These are phyloP conservation scores for Harpagifer antarcticus DNA, from an alignment of 2,797 vertebrate genomes.

Conservation along the genomic window DNA sequence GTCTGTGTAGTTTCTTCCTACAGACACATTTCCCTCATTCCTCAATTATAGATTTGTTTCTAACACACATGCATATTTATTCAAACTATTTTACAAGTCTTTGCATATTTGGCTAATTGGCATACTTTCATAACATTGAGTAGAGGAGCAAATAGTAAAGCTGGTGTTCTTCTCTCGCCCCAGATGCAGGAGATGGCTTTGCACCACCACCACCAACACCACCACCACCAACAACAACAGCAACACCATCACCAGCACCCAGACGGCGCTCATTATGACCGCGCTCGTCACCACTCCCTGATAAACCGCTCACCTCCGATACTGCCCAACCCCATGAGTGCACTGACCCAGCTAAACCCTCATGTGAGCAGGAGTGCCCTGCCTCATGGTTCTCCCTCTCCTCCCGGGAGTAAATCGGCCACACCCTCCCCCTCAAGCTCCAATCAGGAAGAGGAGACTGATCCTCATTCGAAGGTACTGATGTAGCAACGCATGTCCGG, in stretches of 20 bases:
- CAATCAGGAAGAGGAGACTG: slow-evolving; percentile 98
- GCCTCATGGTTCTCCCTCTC: slow-evolving; percentile 95
- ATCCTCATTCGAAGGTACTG: slow-evolving; percentile 95
- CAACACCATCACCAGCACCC: slow-evolving; percentile 82
- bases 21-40: slow-evolving; percentile 31
- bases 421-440: slow-evolving; percentile 99
- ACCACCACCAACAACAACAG: slow-evolving; percentile 61
- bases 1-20: slow-evolving; percentile 13
- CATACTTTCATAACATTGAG: slow-evolving; percentile 49
- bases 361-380: slow-evolving; percentile 92
- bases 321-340: slow-evolving; percentile 93
- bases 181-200: slow-evolving; percentile 99
- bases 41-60: slow-evolving; percentile 4
- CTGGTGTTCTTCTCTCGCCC: slow-evolving; percentile 88
- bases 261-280: slow-evolving; percentile 91
- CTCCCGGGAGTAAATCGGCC: slow-evolving; percentile 97
- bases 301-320: slow-evolving; percentile 91
- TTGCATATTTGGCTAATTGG: slow-evolving; percentile 80
- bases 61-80: slow-evolving; percentile 23
- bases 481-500: slow-evolving; percentile 58
- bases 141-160: slow-evolving; percentile 82
- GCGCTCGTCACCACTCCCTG: slow-evolving; percentile 91
- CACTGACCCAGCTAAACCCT: slow-evolving; percentile 96
- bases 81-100: slow-evolving; percentile 44
- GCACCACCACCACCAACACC: slow-evolving; percentile 80